Evolutionary conservation across 2,797 vertebrate genomes (phyloP).

Genomic region (Heteromormyrus szaboi): DNA sequence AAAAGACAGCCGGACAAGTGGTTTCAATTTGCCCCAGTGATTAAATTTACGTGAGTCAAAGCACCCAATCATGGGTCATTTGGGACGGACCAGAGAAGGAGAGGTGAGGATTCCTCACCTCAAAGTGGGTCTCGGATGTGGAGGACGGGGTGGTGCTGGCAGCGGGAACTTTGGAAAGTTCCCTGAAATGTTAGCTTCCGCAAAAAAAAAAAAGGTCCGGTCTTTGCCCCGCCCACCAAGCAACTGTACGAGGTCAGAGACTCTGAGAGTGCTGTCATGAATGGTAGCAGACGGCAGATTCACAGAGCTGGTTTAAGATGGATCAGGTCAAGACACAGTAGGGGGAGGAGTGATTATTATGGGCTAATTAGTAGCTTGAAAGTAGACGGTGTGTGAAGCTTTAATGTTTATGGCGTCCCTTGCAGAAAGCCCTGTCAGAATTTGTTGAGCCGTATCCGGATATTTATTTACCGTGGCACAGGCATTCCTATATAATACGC

Average conservation of each 20-base stretch:
- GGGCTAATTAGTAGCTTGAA: slow-evolving; percentile 3
- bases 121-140: slow-evolving; percentile 51
- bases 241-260: not conserved
- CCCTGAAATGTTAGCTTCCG: not conserved
- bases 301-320: not conserved
- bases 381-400: not conserved
- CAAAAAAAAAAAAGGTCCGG: not conserved
- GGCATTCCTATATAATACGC: not conserved
- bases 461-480: slow-evolving; percentile 17
- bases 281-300: not conserved
- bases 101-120: not conserved
- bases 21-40: slow-evolving; percentile 91
- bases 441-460: slow-evolving; percentile 45
- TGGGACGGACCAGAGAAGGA: slow-evolving; percentile 43
- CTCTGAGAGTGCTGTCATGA: not conserved
- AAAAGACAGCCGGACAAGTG: slow-evolving; percentile 77
- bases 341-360: not conserved
- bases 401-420: not conserved
- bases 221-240: not conserved
- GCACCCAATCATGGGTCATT: slow-evolving; percentile 78
- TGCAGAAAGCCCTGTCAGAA: slow-evolving; percentile 25
- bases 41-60: slow-evolving; percentile 81
- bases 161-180: slow-evolving; percentile 23
- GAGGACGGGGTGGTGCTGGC: slow-evolving; percentile 44
- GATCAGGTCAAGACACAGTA: not conserved